phyloP scores from a whole-genome alignment of 2,888 invertebrate species.

The Macrophya annulata region DNA sequence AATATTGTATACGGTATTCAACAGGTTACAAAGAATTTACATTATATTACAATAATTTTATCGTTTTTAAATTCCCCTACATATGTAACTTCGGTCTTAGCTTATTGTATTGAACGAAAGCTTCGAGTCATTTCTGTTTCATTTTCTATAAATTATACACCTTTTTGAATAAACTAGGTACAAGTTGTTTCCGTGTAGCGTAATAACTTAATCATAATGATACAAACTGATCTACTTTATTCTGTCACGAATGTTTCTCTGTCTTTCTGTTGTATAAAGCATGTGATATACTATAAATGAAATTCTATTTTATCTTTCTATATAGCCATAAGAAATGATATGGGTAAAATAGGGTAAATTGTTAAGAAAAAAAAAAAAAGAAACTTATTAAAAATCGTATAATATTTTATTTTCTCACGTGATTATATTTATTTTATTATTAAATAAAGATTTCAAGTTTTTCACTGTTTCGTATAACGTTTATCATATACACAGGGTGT shows the following conservation, averaged over 20 bases:
- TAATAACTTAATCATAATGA: neutral
- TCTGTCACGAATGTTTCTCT: neutral
- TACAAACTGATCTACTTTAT: conserved; percentile 2
- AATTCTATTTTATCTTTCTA: too few relatives aligned
- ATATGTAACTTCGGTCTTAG: neutral
- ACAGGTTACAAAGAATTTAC: conserved; percentile 53
- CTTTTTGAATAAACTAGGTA: neutral
- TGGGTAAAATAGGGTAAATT: neutral
- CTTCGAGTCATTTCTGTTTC: neutral
- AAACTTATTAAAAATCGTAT: neutral
- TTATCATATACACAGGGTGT: neutral
- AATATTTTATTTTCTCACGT: neutral
- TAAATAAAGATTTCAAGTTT: conserved; percentile 10
- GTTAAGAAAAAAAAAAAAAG: neutral
- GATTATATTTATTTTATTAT: neutral
- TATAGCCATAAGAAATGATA: neutral
- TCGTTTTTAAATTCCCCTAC: neutral
- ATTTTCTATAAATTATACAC: neutral
- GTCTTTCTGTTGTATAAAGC: neutral
- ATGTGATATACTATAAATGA: neutral
- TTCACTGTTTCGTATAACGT: neutral
- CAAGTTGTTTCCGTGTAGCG: neutral
- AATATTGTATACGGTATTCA: conserved; percentile 46
- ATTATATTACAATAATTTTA: conserved; percentile 51
- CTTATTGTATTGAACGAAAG: neutral